These are phyloP conservation scores for Pandemis cinnamomeana DNA, from an alignment of 2,888 invertebrate genomes.

Conservation along the genomic window DNA sequence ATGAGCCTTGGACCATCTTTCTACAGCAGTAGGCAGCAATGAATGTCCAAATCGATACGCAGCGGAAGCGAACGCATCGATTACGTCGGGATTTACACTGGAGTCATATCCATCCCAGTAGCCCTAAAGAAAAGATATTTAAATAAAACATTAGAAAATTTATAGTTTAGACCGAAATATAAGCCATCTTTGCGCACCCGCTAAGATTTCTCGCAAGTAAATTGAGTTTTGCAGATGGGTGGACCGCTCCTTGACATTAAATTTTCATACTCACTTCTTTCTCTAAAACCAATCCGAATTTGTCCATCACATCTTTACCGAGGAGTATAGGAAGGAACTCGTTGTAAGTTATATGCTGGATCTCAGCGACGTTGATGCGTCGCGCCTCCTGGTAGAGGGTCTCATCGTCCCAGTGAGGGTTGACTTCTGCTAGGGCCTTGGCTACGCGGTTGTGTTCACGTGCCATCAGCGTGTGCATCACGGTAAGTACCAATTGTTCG, in stretches of 20 bases:
- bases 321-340: conserved; percentile 95
- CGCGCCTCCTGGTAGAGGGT: conserved; percentile 94
- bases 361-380: conserved; percentile 92
- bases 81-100: conserved; percentile 93
- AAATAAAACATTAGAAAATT: not conserved
- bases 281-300: conserved; percentile 92
- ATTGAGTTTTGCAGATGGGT: not conserved
- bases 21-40: conserved; percentile 94
- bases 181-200: not conserved
- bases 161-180: no score
- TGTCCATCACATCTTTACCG: conserved; percentile 96
- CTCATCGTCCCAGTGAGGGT: conserved; percentile 97
- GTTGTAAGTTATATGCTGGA: conserved; percentile 95
- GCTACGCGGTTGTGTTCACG: conserved; percentile 96
- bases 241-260: not conserved
- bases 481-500: conserved; percentile 94
- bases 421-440: conserved; percentile 89
- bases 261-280: conserved; percentile 85
- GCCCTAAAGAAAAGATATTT: conserved; percentile 77
- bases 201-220: not conserved
- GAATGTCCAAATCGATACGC: conserved; percentile 97
- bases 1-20: conserved; percentile 97
- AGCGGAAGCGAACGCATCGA: conserved; percentile 95
- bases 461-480: conserved; percentile 96
- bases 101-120: conserved; percentile 94